Evolutionary conservation across 2,797 vertebrate species (phyloP), one percentile per base, ranked within the genome.

Genomic region (Crocodylus rhombifer): DNA sequence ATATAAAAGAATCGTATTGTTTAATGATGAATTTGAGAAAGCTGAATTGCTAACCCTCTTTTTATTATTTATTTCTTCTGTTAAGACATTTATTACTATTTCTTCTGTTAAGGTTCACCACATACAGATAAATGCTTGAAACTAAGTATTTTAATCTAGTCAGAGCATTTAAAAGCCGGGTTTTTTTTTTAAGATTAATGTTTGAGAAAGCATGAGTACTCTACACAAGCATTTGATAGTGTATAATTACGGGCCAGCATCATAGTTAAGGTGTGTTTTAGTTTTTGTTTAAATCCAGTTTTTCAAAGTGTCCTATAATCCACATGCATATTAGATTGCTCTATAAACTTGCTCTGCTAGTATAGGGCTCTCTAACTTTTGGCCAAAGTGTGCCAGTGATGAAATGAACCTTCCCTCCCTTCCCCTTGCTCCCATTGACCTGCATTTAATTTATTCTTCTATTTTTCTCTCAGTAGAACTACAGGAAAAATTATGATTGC

Each of bases 131-230:
- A 76, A 77, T 71, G 26, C 33, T 74, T 10, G 60, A 82, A 64
- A 17, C 2, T 21, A n/a, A 58, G 5, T 1, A 1, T 17, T 26
- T 82, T 77, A 78, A 9, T n/a, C 51, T 2, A 25, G 1, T 63
- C 21, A 51, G 23, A 2, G 36, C 84, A 61, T 0, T 74, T 2
- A 69, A 42, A 73, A 64, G 4, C 21, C 64, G 33, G 0, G 57
- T 28, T 83, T n/a, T 15, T 15, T 82, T 18, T 4, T 10, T 13
- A 58, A 14, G 0, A 83, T 86, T 3, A 1, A 1, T 56, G 57
- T 2, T 71, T 30, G 5, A 12, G 12, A 36, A 13, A 33, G 7
- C 74, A 51, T 3, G 84, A 6, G 25, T 23, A 55, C 20, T 83
- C 6, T 21, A 4, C 62, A 91, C 10, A 23, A 17, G 62, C 76